Conservation (phyloP, 2,888 invertebrate genomes). For the Homarus gammarus region DNA sequence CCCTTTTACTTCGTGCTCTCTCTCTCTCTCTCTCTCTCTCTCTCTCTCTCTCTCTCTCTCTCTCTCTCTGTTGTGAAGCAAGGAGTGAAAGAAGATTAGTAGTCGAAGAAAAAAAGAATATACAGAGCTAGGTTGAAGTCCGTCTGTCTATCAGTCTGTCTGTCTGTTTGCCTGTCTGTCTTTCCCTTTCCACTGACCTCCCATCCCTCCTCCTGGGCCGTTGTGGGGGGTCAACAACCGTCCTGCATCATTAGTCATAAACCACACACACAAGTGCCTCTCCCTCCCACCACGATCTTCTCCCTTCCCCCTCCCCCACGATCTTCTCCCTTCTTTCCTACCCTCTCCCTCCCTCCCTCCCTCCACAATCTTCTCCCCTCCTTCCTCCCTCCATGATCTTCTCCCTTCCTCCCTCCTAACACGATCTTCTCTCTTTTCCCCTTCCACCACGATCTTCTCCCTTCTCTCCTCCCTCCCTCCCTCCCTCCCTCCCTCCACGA, state of each 20-base stretch:
- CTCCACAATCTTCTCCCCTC: neutral
- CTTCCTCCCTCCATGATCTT: no score
- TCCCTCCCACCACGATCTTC: neutral
- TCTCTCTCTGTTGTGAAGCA: neutral
- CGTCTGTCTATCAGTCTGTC: no score
- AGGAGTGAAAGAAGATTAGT: no score
- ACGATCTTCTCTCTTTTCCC: no score
- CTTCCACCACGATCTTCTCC: no score
- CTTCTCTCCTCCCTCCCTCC: no score
- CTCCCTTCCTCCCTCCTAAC: no score
- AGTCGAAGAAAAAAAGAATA: no score
- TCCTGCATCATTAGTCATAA: neutral
- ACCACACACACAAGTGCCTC: neutral
- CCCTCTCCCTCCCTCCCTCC: neutral
- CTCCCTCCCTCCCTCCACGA: no score
- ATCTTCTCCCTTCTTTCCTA: neutral
- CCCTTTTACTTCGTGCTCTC: neutral
- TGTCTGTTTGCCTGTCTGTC: no score
- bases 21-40: neutral
- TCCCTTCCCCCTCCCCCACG: neutral
- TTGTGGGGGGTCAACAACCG: neutral
- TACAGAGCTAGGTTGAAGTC: no score
- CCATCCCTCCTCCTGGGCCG: neutral
- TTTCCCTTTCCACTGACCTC: neutral
- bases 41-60: neutral